Percentiles rank a stretch among this genome's conserved stretches.
Conservation (phyloP, 2,888 invertebrate genomes). For the Matsumyia berberina region DNA sequence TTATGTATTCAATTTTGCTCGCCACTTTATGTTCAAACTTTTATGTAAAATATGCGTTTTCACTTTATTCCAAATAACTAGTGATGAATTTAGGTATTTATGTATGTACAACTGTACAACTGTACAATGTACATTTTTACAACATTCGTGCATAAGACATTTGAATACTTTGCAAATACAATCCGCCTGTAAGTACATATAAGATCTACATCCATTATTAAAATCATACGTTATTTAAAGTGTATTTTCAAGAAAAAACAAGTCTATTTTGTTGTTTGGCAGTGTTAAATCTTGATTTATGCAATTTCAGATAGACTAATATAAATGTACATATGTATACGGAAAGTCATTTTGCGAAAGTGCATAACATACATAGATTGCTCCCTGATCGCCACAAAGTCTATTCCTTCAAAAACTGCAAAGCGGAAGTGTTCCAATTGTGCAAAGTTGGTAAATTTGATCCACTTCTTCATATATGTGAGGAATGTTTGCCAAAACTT, state of each 20-base stretch:
- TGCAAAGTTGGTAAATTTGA: slow-evolving; percentile 20
- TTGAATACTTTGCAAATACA: too few relatives aligned
- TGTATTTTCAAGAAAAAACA: background rate
- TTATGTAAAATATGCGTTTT: too few relatives aligned
- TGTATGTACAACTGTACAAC: background rate
- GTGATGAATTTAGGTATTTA: background rate
- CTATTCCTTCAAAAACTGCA: slow-evolving; percentile 10
- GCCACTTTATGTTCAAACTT: too few relatives aligned
- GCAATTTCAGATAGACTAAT: background rate
- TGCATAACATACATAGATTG: slow-evolving; percentile 16
- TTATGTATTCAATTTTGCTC: too few relatives aligned
- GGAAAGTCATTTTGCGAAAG: background rate
- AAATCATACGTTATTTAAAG: background rate
- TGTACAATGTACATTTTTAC: too few relatives aligned
- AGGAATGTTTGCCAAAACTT: slow-evolving; percentile 28
- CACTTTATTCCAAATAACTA: too few relatives aligned
- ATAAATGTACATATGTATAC: too few relatives aligned
- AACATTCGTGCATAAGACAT: too few relatives aligned
- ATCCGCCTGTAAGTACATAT: background rate
- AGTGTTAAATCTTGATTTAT: slow-evolving; percentile 9
- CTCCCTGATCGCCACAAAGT: slow-evolving; percentile 2
- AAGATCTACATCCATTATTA: background rate
- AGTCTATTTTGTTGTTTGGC: slow-evolving; percentile 1
- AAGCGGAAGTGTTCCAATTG: slow-evolving; percentile 18
- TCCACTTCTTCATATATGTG: slow-evolving; percentile 8